Conservation (phyloP, 2,888 invertebrate genomes). For the Pegoplata infirma region DNA sequence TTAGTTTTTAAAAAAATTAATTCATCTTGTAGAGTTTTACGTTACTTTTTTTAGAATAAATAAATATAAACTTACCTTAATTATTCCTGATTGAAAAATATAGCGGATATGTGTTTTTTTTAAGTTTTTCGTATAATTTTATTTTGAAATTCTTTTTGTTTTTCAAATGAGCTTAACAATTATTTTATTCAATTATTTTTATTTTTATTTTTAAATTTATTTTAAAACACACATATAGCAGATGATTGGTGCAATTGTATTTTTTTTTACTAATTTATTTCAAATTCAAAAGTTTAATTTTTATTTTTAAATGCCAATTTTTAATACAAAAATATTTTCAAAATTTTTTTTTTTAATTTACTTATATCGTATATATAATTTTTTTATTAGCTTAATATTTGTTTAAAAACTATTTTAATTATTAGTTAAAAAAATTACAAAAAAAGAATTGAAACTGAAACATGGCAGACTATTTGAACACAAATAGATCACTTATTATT, state of each 20-base stretch:
- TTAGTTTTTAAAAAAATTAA: too few relatives aligned
- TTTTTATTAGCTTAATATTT: slow-evolving; percentile 34
- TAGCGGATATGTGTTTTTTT: neutral
- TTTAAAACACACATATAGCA: slow-evolving; percentile 51
- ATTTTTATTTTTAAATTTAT: slow-evolving; percentile 4
- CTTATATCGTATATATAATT: slow-evolving; percentile 5
- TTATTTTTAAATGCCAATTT: slow-evolving; percentile 13
- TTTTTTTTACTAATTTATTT: neutral
- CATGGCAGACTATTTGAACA: slow-evolving; percentile 60
- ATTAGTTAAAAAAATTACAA: slow-evolving; percentile 15
- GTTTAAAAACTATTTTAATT: neutral
- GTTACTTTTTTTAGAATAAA: too few relatives aligned
- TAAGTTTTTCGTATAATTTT: slow-evolving; percentile 22
- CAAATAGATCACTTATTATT: slow-evolving; percentile 47
- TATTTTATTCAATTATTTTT: slow-evolving; percentile 21
- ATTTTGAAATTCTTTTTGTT: slow-evolving; percentile 30
- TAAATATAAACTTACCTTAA: neutral
- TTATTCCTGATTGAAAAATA: neutral
- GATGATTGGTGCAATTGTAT: slow-evolving; percentile 27
- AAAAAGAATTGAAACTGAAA: slow-evolving; percentile 17
- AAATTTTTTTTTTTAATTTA: neutral
- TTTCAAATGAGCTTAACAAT: slow-evolving; percentile 56
- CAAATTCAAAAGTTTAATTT: neutral
- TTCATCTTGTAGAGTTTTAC: too few relatives aligned
- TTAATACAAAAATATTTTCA: slow-evolving; percentile 46